Evolutionary conservation across 2,797 vertebrate species (phyloP), one percentile per base, ranked within the genome.

Genomic region (Coendou prehensilis): DNA sequence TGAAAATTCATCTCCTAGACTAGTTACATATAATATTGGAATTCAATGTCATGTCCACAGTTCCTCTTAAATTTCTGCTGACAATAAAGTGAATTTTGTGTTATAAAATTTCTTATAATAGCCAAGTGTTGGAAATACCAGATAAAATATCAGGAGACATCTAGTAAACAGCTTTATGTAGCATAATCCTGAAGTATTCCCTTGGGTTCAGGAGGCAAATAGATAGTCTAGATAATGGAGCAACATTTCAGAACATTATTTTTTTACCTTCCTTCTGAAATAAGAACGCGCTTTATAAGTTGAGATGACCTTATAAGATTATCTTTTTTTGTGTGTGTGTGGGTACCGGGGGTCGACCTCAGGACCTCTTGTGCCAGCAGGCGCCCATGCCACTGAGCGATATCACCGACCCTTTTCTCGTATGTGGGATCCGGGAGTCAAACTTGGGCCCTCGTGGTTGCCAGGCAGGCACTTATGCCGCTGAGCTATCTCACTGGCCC

Each of bases 91-190:
- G 15, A 13, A 59, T 84, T 96, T 92, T 94, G 84, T 96, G n/a
- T 86, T 82, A 88, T 52, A 64, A 85, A 45, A 92, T 83, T 95
- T 91, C 83, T 97, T 22, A 0, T 64, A 81, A 90, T 59, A 81
- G 17, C 89, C 86, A 97, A 97, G 56, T 73, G n/a, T 89, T 78
- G 69, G 76, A 89, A 79, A 89, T 86, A 75, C 54, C 78, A 88
- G 84, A 83, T 86, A 94, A 89, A 95, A 84, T 83, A 81, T 67
- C 76, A 71, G 63, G 86, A 81, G 64, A 56, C 20, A 69, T 85
- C 79, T 94, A 87, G 89, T 94, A 94, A 96, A 87, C 93, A 94
- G 17, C 33, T 96, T 96, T 96, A 89, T 97, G 96, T 94, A 95
- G 85, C 85, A 95, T 59, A 93, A 87, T 95, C 95, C 90, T 95